Base-by-base conservation (phyloP, 92 coral and sea anemone genomes). In the Anthopleura xanthogrammica region DNA sequence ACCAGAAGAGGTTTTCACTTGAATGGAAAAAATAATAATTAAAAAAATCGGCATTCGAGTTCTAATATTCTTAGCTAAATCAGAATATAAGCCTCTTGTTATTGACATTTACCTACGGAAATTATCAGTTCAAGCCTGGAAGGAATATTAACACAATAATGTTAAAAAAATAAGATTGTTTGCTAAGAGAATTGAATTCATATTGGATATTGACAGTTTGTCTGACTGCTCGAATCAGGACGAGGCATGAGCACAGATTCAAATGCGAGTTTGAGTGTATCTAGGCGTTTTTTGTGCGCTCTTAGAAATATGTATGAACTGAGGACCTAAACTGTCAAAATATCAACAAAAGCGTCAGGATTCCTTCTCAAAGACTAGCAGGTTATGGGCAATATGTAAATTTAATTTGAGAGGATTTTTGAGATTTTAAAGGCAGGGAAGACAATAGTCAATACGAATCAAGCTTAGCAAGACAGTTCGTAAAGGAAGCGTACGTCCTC, bases 281-380 rank as follows among this genome's bases (percentile, higher is more conserved):
- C 74, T 29, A 68, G 74, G 74, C 16, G 74, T 68, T 68, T 68
- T 68, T 68, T 16, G 36, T 23, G 36, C 24, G 17, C 74, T 36
- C 42, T 68, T 2, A 29, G 42, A 68, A 68, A 68, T 68, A 68
- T 68, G 74, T 68, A 68, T 36, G 74, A 68, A 68, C 74, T 29
- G 13, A 68, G 74, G 42, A 29, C 46, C 74, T n/a, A 68, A 36
- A 12, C 74, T 68, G 74, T 23, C 74, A 68, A 68, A 68, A 68
- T 68, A 68, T 68, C 74, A 68, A 68, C 42, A 9, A 68, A 29
- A 68, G 3, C 42, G 74, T 68, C 74, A 29, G 12, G 41, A 11
- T n/a, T 24, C 2, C 74, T 68, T 36, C 74, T 64, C 36, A 3
- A 64, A 68, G 1, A 12, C 29, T 36, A 68, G 43, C 74, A 68